Evolutionary conservation across 1,140 invertebrate genomes (phyloP), one percentile per base, ranked within the genome.

Genomic region (Oncopodura yosiiana): DNA sequence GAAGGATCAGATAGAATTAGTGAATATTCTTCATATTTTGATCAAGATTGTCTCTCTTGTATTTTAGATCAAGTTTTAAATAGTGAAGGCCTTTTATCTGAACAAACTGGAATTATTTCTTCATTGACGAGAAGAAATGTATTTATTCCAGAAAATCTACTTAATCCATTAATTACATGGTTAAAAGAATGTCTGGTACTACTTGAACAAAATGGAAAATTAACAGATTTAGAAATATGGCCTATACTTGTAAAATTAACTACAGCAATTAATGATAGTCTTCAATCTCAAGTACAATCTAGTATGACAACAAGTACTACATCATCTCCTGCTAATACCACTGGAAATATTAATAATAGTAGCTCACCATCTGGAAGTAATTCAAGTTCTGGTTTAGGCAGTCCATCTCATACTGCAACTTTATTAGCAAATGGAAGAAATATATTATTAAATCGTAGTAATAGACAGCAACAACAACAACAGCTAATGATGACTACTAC

Each of bases 1-100:
- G 76, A 78, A 49, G 69, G 74, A 49, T 71, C 74, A 38, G 75
- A 78, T 58, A 71, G 74, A 60, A 66, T 75, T 12, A 67, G 68
- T 48, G 77, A 78, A 38, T 64, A 61, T 41, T 56, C 59, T n/a
- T 58, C 58, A 3, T 64, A 61, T 39, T 60, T 64, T 29, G 58
- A 64, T 51, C 23, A 62, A 56, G 55, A 55, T n/a, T 46, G 46
- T 3, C 24, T 60, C 4, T 44, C 30, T 12, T 50, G 58, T 18
- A 49, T 63, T 3, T 41, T 63, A 18, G 61, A 63, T 29, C 54
- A 60, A 41, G 58, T 63, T 2, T 27, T 63, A 5, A 46, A n/a
- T n/a, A 60, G 58, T 18, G 61, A 63, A 21, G 36, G 54, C 43
- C 24, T 60, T n/a, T 51, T 58, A n/a, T 30, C 50, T 5, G 61